Percentiles rank a stretch among this genome's conserved stretches.
Evolutionary conservation across 2,888 invertebrate species (phyloP).

Genomic region (Artemia sp.): DNA sequence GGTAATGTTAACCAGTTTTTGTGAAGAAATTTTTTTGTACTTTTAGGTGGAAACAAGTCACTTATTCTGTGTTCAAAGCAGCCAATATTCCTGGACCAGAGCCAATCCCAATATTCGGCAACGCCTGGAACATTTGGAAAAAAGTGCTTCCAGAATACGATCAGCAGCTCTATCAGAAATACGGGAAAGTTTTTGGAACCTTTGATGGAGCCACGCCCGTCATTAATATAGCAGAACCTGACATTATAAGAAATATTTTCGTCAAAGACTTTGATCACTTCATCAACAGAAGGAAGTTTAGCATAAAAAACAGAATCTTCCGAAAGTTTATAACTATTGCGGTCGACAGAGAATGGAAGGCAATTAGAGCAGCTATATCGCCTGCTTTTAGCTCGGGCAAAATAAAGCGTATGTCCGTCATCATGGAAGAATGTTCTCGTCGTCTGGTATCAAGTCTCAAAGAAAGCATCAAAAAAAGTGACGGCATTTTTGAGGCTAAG

Average conservation of each 20-base stretch:
- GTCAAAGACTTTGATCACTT: conserved; percentile 23
- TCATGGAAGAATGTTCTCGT: not conserved
- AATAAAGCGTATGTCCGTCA: conserved; percentile 20
- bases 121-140: conserved; percentile 22
- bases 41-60: not conserved
- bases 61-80: not conserved
- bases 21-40: not conserved
- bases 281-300: conserved; percentile 19
- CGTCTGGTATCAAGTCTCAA: not conserved
- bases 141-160: conserved; percentile 20
- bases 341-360: conserved; percentile 21
- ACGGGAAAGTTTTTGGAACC: conserved; percentile 19
- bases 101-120: conserved; percentile 18
- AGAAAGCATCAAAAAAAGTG: not conserved
- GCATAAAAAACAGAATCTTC: conserved; percentile 17
- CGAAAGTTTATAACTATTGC: conserved; percentile 20
- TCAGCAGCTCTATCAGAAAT: conserved; percentile 15
- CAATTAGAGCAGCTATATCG: conserved; percentile 20
- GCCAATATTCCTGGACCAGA: conserved; percentile 21
- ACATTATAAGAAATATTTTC: conserved; percentile 20
- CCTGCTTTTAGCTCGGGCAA: conserved; percentile 22
- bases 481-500: not conserved
- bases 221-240: conserved; percentile 18
- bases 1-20: not conserved
- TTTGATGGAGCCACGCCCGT: conserved; percentile 20